A percentile compares a stretch with the other conserved stretches of the same genome.
phyloP scores from a whole-genome alignment of 2,888 invertebrate species.

The Cataglyphis albicans region DNA sequence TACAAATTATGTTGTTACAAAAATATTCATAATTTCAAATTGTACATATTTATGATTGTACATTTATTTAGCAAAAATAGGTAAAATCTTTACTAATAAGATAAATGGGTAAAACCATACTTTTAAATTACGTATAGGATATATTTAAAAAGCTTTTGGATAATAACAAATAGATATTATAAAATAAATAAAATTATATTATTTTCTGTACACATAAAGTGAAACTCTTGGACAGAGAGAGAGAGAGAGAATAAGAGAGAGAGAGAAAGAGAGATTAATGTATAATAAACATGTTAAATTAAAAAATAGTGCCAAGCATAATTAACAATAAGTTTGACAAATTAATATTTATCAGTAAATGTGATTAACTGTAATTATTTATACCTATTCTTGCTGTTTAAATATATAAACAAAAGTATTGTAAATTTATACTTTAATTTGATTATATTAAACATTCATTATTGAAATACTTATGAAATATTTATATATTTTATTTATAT shows the following conservation, averaged over 20 bases:
- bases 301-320: neutral
- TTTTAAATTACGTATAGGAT: neutral
- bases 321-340: conserved; percentile 7
- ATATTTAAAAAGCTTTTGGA: neutral
- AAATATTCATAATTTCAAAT: conserved; percentile 9
- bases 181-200: neutral
- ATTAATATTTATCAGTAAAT: conserved; percentile 23
- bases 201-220: neutral
- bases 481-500: conserved; percentile 15
- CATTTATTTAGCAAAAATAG: neutral
- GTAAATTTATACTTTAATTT: neutral
- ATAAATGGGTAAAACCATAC: neutral
- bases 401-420: neutral
- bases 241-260: neutral
- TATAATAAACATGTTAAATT: neutral
- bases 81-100: neutral
- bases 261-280: neutral
- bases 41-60: neutral
- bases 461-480: neutral
- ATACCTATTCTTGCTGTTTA: neutral
- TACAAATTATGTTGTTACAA: neutral
- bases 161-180: neutral
- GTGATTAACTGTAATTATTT: neutral
- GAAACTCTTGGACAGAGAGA: neutral
- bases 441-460: neutral